A percentile compares a stretch with the other conserved stretches of the same genome.
These are phyloP conservation scores for Serripes groenlandicus DNA, from an alignment of 2,888 invertebrate species.

Conservation along the genomic window DNA sequence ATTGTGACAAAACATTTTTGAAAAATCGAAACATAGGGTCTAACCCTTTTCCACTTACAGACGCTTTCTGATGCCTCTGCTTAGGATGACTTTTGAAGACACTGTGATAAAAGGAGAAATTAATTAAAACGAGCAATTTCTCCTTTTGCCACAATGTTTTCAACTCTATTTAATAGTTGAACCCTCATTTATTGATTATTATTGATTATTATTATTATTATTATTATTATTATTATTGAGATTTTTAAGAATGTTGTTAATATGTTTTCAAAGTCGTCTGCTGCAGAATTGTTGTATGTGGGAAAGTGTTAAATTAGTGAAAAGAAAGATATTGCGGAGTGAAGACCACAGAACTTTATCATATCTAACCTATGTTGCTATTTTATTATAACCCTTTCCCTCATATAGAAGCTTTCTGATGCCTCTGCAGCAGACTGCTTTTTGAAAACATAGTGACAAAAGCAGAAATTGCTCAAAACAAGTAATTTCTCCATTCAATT, in stretches of 20 bases:
- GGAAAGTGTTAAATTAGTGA: too few relatives aligned
- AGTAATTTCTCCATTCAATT: neutral
- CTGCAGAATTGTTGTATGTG: too few relatives aligned
- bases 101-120: neutral
- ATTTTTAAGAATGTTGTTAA: too few relatives aligned
- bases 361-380: too few relatives aligned
- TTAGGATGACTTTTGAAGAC: neutral
- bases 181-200: too few relatives aligned
- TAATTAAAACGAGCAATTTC: neutral
- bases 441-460: neutral
- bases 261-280: too few relatives aligned
- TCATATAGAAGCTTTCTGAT: neutral
- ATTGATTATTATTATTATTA: too few relatives aligned
- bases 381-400: neutral
- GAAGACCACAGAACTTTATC: too few relatives aligned
- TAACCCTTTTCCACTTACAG: neutral
- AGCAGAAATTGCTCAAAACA: neutral
- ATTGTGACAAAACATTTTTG: too few relatives aligned
- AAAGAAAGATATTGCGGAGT: too few relatives aligned
- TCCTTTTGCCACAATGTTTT: neutral
- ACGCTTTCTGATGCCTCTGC: neutral
- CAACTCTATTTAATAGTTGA: neutral
- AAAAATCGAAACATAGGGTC: neutral
- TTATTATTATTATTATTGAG: too few relatives aligned
- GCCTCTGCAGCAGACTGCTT: neutral